Percentiles rank a stretch among this genome's conserved stretches.
Evolutionary conservation across 2,888 invertebrate genomes (phyloP).

Genomic region (Epirrita christyi): DNA sequence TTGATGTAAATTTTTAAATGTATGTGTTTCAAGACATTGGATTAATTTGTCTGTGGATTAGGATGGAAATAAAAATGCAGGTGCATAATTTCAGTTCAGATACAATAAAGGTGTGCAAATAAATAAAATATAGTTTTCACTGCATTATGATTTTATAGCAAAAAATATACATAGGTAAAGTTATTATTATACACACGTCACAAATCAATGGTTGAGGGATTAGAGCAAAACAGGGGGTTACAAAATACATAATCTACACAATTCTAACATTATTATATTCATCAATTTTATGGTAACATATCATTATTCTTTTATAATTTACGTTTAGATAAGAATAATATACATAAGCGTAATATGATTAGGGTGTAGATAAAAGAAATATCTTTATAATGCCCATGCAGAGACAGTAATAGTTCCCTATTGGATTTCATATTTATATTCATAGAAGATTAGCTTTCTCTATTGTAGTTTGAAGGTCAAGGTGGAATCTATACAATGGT

Average conservation of each 20-base stretch:
- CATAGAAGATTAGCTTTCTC: not conserved
- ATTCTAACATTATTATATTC: conserved; percentile 37
- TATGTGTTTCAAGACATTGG: not conserved
- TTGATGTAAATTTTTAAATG: too few species aligned
- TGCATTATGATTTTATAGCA: conserved; percentile 84
- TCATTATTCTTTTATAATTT: conserved; percentile 19
- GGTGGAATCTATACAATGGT: conserved; percentile 67
- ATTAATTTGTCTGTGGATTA: not conserved
- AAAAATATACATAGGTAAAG: conserved; percentile 82
- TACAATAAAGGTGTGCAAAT: not conserved
- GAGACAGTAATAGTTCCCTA: conserved; percentile 1
- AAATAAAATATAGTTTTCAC: conserved; percentile 74
- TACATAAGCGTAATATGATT: conserved; percentile 21
- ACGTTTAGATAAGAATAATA: conserved; percentile 24
- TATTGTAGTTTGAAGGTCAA: conserved; percentile 44
- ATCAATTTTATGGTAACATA: conserved; percentile 31
- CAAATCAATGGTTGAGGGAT: conserved; percentile 70
- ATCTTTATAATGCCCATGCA: conserved; percentile 15
- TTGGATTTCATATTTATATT: not conserved
- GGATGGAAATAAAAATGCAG: too few species aligned
- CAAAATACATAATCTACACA: conserved; percentile 45
- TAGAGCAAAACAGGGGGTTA: conserved; percentile 50
- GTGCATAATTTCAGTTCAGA: too few species aligned
- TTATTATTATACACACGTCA: conserved; percentile 73
- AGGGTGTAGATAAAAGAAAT: conserved; percentile 13